Conservation (phyloP, 30 jellyfish, hydroid and myxozoan genomes). For the Aurelia coerulea region DNA sequence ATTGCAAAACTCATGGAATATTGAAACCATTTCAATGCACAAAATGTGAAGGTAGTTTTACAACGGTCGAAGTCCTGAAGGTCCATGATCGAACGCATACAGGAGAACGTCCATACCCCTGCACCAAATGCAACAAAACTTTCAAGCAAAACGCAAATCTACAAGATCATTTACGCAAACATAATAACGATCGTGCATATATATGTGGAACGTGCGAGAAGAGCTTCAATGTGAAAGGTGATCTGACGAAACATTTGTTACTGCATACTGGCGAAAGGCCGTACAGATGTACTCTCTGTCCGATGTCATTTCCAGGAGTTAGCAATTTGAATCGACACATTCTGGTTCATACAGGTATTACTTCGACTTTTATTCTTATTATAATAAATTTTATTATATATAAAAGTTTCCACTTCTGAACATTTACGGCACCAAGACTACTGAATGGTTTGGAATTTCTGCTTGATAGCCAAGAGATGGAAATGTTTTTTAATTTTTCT, state of each 20-base stretch:
- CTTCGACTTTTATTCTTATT: too few species aligned
- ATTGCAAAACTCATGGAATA: conserved; percentile 83
- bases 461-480: too few species aligned
- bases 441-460: too few species aligned
- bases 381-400: too few species aligned
- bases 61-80: conserved; percentile 54
- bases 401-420: too few species aligned
- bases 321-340: conserved; percentile 69
- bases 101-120: conserved; percentile 61
- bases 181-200: conserved; percentile 60
- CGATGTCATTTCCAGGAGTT: conserved; percentile 62
- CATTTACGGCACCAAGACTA: too few species aligned
- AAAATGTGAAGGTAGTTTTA: conserved; percentile 35
- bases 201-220: conserved; percentile 63
- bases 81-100: conserved; percentile 77
- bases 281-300: conserved; percentile 31
- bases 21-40: conserved; percentile 61
- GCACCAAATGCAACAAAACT: conserved; percentile 50
- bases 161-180: conserved; percentile 72
- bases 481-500: too few species aligned
- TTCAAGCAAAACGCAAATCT: conserved; percentile 71
- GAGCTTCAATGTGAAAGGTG: conserved; percentile 68
- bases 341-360: conserved; percentile 52
- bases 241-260: conserved; percentile 60
- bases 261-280: conserved; percentile 77